Base-by-base conservation (phyloP, 2,113 vertebrate genomes). In the Alligator mississippiensis region DNA sequence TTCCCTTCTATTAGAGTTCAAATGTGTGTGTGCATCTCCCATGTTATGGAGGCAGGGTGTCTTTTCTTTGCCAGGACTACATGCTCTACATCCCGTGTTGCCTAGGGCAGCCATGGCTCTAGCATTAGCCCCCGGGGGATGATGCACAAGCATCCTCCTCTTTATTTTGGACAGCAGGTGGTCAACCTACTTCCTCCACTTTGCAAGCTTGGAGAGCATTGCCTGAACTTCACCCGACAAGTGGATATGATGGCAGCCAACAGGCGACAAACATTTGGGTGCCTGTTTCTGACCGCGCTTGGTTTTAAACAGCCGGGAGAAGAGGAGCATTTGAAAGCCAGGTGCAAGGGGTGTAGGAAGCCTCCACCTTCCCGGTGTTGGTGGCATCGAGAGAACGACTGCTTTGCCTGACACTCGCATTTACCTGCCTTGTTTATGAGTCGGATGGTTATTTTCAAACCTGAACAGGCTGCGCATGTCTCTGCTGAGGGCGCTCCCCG, bases 261-360 rank as follows among this genome's bases (percentile, higher is more conserved):
- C 13, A 1, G 0, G 1, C 1, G 62, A 1, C 3, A 2, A 61
- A 64, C 10, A 1, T 11, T 3, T 8, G 74, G 83, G 15, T 3
- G 58, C 72, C 58, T 77, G 70, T 88, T 70, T 74, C 24, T 2
- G 6, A 28, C 28, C 6, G 72, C 3, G 61, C 3, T 1, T 79
- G 0, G 83, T 1, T 6, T 72, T 5, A 58, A 30, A 74, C 2
- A 38, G 19, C 17, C 17, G 54, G 79, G 7, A 34, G n/a, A 55
- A 0, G 21, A 82, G 60, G 83, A 93, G 92, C 80, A 0, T 15
- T 64, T 77, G 3, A 59, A 84, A 81, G 88, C 64, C 86, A 27
- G 85, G 85, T 60, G 84, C 76, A 2, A 58, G 76, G 16, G 30
- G 54, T 5, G 61, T 1, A 24, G 70, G 88, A 78, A 91, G 90